Evolutionary conservation across 1,140 invertebrate genomes (phyloP), one percentile per base, ranked within the genome.

Genomic region (Apis cerana): DNA sequence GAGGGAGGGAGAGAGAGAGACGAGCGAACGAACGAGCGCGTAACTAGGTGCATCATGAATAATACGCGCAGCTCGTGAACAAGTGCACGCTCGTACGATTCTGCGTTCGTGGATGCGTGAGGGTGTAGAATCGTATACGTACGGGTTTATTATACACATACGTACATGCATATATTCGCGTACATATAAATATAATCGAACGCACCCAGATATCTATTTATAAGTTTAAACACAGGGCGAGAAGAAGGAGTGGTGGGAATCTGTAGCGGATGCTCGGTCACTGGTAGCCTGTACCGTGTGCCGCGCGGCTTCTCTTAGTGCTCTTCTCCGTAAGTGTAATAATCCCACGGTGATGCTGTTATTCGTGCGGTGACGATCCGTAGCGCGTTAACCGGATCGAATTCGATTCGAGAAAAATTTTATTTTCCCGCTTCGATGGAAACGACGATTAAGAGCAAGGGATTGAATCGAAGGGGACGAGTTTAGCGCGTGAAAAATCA

Each of bases 121-220:
- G 68, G 58, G 65, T 61, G 82, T 84, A 62, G 48, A 61, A 56
- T 54, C 52, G n/a, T 78, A 50, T 64, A 70, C 65, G 62, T 77
- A 71, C 15, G 17, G 54, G 13, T 59, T 19, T 2, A n/a, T 21
- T 23, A 50, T 52, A 48, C 19, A 8, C n/a, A n/a, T 67, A 72
- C 23, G 17, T 23, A 52, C 72, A 82, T 27, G 33, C 12, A 59
- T 48, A 54, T n/a, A 58, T 62, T 50, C 72, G 65, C 71, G 75
- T 87, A 88, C 80, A 91, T 91, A 91, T 91, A 91, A 90, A 91
- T 91, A 89, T 82, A 89, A 91, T 91, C 90, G 90, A 91, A 90
- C 89, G 90, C 87, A 90, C 90, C 91, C 89, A 89, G 90, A 90
- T 91, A 91, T 91, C 91, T 91, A 91, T 91, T 91, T 91, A 91